Evolutionary conservation across 64 coral and sea anemone genomes (phyloP), one percentile per base, ranked within the genome.

Genomic region (Porites australiensis): DNA sequence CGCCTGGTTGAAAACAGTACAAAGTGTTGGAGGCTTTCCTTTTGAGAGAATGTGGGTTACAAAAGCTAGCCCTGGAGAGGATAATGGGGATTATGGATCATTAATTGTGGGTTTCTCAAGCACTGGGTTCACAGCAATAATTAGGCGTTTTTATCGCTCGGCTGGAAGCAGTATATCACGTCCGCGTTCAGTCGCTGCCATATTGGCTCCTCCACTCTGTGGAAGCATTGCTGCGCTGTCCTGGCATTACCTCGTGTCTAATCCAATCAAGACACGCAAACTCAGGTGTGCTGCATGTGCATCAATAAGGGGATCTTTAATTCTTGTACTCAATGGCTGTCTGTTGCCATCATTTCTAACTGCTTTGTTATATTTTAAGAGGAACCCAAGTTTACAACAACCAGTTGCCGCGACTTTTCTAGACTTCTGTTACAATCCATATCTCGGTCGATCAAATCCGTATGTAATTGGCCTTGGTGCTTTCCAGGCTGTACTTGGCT

Each of bases 251-350:
- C 63, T 96, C 4, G 23, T 96, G 16, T 87, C 95, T 18, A 83
- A 82, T 77, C 88, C 88, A 44, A 77, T 96, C 46, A 79, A 66
- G 64, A 82, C 5, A 13, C 68, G 77, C 4, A 79, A 84, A 65
- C 68, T 96, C 0, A 58, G 90, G 18, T 96, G 95, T 53, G 70
- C 78, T 11, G 80, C 88, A 20, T 96, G 95, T 87, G 91, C 95
- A 23, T 77, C 79, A 16, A 75, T 94, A 18, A 87, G 91, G 57
- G 95, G 95, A n/a, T 52, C 87, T n/a, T 44, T 88, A 8, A 89
- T 90, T 15, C 46, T 66, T 6, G 46, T 90, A 8, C 79, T 96
- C 21, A 87, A 19, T 68, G 95, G 95, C 3, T 96, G 95, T 12
- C 48, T 96, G 67, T 6, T 93, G 6, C 95, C 95, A 8, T 90